phyloP scores from a whole-genome alignment of 2,888 invertebrate genomes.

The Scrobipalpa costella region DNA sequence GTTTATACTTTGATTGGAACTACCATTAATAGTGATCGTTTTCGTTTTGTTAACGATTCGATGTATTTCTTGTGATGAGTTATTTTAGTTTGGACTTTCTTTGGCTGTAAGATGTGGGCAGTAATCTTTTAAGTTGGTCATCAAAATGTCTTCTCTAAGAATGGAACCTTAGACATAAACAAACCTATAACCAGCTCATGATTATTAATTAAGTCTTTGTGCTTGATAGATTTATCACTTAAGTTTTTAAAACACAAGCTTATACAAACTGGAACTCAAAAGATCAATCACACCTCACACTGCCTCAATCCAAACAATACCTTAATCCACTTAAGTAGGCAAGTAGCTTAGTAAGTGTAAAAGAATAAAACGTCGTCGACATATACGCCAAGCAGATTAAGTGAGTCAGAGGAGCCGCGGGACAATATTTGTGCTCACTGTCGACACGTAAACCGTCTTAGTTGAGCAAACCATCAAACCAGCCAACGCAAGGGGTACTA shows the following conservation, averaged over 20 bases:
- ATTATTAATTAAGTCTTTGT: not conserved
- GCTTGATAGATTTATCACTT: not conserved
- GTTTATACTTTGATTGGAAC: constrained; percentile 12
- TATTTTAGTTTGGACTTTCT: not conserved
- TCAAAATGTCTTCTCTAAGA: not conserved
- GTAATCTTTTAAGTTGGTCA: constrained; percentile 3
- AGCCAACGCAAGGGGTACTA: not conserved
- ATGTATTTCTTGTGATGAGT: constrained; percentile 9
- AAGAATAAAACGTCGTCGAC: constrained; percentile 51
- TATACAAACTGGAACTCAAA: not conserved
- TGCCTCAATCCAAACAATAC: not conserved
- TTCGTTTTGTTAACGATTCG: constrained; percentile 8
- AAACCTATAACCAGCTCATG: not conserved
- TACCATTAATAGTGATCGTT: constrained; percentile 5
- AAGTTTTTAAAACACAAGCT: not conserved
- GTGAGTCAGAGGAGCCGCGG: constrained; percentile 60
- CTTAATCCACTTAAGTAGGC: constrained; percentile 7
- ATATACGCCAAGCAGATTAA: constrained; percentile 61
- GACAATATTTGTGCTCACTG: constrained; percentile 68
- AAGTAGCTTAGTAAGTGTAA: constrained; percentile 42
- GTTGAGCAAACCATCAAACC: constrained; percentile 54
- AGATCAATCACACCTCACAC: constrained; percentile 5
- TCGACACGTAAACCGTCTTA: constrained; percentile 80
- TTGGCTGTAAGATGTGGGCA: not conserved
- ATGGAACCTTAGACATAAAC: not conserved